Percentiles rank a stretch among this genome's conserved stretches.
Conservation (phyloP, 1,140 invertebrate genomes). For the Ylistrum balloti region DNA sequence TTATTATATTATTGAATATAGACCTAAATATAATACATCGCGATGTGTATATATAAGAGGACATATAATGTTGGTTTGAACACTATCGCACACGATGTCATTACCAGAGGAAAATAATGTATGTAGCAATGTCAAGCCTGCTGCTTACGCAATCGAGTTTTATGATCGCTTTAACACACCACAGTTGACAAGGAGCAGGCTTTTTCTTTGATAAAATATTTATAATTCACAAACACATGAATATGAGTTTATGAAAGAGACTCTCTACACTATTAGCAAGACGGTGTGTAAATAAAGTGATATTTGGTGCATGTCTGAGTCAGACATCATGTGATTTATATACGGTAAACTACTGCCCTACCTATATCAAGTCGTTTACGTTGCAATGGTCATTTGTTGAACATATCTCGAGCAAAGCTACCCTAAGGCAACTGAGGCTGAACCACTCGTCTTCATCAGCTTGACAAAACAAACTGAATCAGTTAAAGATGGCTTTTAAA, state of each 20-base stretch:
- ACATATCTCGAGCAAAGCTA: not conserved
- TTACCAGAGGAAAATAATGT: not conserved
- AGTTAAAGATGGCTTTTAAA: not conserved
- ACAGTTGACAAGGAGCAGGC: not conserved
- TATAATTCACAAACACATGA: not conserved
- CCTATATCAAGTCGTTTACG: not conserved
- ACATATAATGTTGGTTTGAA: not conserved
- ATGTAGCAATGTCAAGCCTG: not conserved
- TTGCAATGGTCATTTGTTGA: conserved; percentile 7
- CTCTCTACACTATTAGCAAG: not conserved
- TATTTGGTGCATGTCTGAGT: not conserved
- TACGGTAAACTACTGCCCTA: not conserved
- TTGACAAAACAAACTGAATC: not conserved
- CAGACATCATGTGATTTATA: not conserved
- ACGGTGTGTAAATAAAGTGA: not conserved
- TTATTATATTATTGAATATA: not conserved
- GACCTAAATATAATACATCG: not conserved
- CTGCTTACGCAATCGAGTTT: conserved; percentile 13
- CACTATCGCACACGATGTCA: not conserved
- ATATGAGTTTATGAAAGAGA: not conserved
- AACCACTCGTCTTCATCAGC: not conserved
- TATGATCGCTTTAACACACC: not conserved
- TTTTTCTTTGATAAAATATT: not conserved
- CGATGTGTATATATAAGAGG: not conserved
- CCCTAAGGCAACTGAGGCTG: not conserved